Conservation (phyloP, 2,888 invertebrate species). For the Cactoblastis cactorum region DNA sequence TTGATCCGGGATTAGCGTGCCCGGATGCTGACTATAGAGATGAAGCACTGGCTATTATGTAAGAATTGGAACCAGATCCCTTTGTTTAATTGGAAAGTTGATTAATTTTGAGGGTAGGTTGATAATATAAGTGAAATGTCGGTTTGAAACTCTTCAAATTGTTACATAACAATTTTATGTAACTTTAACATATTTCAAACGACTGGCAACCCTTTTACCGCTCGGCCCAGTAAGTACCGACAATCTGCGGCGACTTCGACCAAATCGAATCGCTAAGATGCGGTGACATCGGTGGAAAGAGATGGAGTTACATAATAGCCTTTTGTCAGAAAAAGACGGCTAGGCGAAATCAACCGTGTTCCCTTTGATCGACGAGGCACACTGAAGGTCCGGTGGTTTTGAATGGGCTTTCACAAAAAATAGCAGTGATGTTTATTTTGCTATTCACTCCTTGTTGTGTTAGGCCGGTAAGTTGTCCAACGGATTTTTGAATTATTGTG, state of each 20-base stretch:
- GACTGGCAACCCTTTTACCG: conserved; percentile 13
- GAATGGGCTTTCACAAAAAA: conserved; percentile 37
- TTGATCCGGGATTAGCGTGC: conserved; percentile 49
- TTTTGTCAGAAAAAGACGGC: conserved; percentile 28
- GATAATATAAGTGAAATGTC: too few relatives aligned
- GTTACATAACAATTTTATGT: background rate
- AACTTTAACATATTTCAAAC: background rate
- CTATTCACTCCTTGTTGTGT: conserved; percentile 10
- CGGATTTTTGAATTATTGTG: background rate
- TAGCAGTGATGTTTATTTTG: conserved; percentile 36
- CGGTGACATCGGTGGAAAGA: conserved; percentile 32
- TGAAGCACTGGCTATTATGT: conserved; percentile 55
- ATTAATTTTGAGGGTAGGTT: background rate
- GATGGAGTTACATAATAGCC: conserved; percentile 28
- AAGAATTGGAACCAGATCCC: conserved; percentile 31
- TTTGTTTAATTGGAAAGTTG: background rate
- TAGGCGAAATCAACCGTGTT: conserved; percentile 22
- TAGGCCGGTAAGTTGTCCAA: background rate
- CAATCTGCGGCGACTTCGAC: conserved; percentile 41
- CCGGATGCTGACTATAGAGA: conserved; percentile 53
- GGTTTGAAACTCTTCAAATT: too few relatives aligned
- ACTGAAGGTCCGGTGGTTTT: conserved; percentile 35
- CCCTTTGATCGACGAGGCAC: conserved; percentile 46
- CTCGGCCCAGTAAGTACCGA: conserved; percentile 26
- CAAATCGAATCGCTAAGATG: conserved; percentile 51